Base-by-base conservation (phyloP, 1,140 invertebrate genomes). In the Drosophila bocqueti region DNA sequence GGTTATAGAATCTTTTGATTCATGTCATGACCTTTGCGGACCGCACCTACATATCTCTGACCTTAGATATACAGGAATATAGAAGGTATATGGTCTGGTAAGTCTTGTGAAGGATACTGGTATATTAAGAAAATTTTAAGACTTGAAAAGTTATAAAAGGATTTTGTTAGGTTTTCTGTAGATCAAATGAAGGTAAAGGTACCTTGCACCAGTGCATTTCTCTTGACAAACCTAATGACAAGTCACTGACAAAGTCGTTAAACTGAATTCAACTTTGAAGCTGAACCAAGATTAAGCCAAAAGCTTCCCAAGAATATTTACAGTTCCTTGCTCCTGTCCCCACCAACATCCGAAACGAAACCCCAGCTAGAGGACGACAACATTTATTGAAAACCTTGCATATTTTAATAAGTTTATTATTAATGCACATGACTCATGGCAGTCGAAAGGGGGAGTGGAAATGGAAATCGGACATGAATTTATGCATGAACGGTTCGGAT, bases 321-420 rank as follows among this genome's bases (percentile, higher is more conserved):
- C 8, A 47, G 6, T 16, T 42, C 13, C 62, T 34, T 10, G n/a
- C 9, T 63, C 24, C 50, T 60, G 24, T 11, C 24, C 31, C 64
- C 29, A n/a, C 9, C 13, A 60, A 81, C 47, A 50, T 45, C 26
- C 21, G 16, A 36, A 36, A 24, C 29, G 11, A 42, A 50, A 26
- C 13, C 16, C 26, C 7, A 43, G 15, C 54, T 10, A 38, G 34
- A 13, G 54, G 36, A 57, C 54, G 43, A 64, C 29, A 40, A 21
- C 65, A 72, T 72, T 72, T 72, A 49, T 69, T 69, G 50, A 72
- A 73, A 55, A 47, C 36, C 42, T 42, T 72, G 84, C 77, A 87
- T 87, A 87, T 87, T 87, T 87, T 83, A 87, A 87, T 87, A 89
- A 83, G 77, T 89, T 79, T 87, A 89, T 84, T 81, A 82, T 63